These are phyloP conservation scores for Jaculus jaculus DNA, from an alignment of 2,113 vertebrate genomes.

Conservation along the genomic window DNA sequence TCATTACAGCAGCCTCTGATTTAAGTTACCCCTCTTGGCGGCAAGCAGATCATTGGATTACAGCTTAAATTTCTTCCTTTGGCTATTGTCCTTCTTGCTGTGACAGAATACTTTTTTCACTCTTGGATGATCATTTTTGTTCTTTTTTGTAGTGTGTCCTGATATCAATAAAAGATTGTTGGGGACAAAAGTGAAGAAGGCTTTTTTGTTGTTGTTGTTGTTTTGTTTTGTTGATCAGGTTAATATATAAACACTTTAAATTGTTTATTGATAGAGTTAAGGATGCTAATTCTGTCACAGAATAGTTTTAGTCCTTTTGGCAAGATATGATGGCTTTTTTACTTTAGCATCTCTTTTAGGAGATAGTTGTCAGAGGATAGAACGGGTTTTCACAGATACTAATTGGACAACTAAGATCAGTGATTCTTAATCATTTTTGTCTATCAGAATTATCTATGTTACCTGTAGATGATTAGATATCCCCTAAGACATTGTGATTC, in stretches of 20 bases:
- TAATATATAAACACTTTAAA: constrained; percentile 27
- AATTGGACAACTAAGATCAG: not conserved
- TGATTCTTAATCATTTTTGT: constrained; percentile 32
- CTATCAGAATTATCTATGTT: constrained; percentile 1
- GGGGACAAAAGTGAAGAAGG: not conserved
- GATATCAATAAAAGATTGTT: constrained; percentile 20
- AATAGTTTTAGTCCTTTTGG: constrained; percentile 37
- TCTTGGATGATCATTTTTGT: constrained; percentile 32
- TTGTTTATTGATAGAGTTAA: constrained; percentile 40
- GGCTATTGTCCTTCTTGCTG: constrained; percentile 14
- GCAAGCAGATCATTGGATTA: constrained; percentile 32
- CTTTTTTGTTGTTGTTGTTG: constrained; percentile 1
- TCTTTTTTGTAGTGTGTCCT: constrained; percentile 14
- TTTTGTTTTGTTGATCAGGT: constrained; percentile 49
- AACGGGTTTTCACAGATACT: not conserved
- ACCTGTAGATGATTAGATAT: not conserved
- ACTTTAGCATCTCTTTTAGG: constrained; percentile 24
- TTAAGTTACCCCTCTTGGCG: constrained; percentile 27
- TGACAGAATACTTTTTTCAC: constrained; percentile 52
- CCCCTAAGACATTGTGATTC: constrained; percentile 33
- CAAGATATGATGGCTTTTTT: not conserved
- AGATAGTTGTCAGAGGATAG: not conserved
- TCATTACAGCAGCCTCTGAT: constrained; percentile 42
- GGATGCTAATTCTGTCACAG: not conserved
- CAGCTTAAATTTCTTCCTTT: constrained; percentile 33